Evolutionary conservation across 2,888 invertebrate species (phyloP), one percentile per base, ranked within the genome.

Genomic region (Julus scanicus): DNA sequence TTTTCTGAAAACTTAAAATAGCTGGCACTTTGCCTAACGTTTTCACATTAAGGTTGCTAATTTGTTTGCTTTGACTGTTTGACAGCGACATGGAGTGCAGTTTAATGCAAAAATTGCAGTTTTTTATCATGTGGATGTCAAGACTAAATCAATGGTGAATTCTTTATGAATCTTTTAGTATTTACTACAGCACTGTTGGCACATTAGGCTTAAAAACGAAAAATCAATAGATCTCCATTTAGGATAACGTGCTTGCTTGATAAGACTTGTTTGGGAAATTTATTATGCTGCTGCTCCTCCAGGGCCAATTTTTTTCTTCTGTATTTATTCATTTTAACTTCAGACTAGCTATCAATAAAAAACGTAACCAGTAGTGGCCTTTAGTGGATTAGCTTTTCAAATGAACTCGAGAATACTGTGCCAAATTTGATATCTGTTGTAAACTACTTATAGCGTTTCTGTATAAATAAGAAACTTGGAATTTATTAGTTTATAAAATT

Each of bases 31-130:
- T 29, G 57, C 57, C 20, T 20, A 63, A 63, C 63, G 3, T 71
- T 29, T 20, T 57, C n/a, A 71, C 20, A 20, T 71, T 71, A 29
- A 1, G 29, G 29, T 71, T 29, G 71, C 29, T 71, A 71, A 71
- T 71, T 71, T 71, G 29, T 71, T 71, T 71, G 29, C 20, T 71
- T 9, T 5, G 9, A 63, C 63, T 71, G 71, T 29, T 29, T 71
- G 71, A 29, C 71, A 71, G 71, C 71, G 71, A 57, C 71, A n/a
- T 71, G n/a, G 53, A 29, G 71, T 71, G 71, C 20, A 71, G 9
- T 71, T 71, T 71, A 71, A 71, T 29, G 71, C 29, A 29, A 71
- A 71, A 71, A 29, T 71, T 20, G 1, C 71, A 71, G 71, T 71
- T 71, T 71, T 9, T 71, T 29, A 71, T 29, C 20, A 29, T 29